Percentiles rank a stretch among this genome's conserved stretches.
Conservation (phyloP, 2,888 invertebrate genomes). For the Drosophila melanocephala region DNA sequence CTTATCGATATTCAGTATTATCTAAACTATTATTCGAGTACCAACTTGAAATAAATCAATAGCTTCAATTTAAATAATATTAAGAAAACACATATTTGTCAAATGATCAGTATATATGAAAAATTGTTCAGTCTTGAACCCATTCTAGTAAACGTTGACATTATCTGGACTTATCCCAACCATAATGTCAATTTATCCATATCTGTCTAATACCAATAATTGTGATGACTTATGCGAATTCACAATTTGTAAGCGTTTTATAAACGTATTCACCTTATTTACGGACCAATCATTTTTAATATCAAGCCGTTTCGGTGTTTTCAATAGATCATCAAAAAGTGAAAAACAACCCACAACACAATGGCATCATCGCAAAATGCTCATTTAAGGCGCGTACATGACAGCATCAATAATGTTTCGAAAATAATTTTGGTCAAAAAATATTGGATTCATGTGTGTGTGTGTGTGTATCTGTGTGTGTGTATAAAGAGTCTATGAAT, state of each 20-base stretch:
- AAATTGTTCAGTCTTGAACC: not conserved
- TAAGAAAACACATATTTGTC: not conserved
- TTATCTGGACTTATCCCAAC: not conserved
- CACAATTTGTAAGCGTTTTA: conserved; percentile 28
- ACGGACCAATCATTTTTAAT: conserved; percentile 31
- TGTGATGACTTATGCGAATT: not conserved
- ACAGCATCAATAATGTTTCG: conserved; percentile 69
- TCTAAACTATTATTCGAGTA: not conserved
- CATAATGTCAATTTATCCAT: not conserved
- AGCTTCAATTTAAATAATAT: not conserved
- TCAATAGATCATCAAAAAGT: conserved; percentile 27
- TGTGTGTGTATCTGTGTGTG: not conserved
- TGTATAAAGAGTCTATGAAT: conserved; percentile 18
- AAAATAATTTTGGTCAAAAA: conserved; percentile 36
- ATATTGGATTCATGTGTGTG: not conserved
- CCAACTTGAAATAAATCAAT: not conserved
- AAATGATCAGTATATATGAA: not conserved
- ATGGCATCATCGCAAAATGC: conserved; percentile 66
- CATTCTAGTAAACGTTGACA: not conserved
- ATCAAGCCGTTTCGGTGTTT: conserved; percentile 15
- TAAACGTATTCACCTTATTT: conserved; percentile 13
- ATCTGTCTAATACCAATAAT: not conserved
- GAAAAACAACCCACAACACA: conserved; percentile 50
- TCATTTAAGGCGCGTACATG: conserved; percentile 70
- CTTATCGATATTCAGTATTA: not conserved